These are phyloP conservation scores for Tribolium madens DNA, from an alignment of 1,140 invertebrate genomes.

Conservation along the genomic window DNA sequence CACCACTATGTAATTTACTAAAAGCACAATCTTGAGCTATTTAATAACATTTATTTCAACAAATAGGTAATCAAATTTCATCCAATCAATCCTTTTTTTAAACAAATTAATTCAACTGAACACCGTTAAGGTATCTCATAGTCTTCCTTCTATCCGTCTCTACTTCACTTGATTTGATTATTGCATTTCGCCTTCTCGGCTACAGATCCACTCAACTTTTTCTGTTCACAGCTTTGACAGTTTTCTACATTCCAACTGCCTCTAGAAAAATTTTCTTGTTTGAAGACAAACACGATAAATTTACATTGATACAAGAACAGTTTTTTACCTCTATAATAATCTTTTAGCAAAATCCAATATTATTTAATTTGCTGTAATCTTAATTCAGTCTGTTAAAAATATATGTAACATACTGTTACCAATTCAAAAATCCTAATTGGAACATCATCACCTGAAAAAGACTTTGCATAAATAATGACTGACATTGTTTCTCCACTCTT, in stretches of 20 bases:
- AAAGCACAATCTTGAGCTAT: background rate
- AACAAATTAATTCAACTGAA: background rate
- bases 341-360: too few relatives aligned
- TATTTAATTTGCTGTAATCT: too few relatives aligned
- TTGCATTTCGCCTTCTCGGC: background rate
- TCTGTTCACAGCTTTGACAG: background rate
- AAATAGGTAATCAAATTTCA: background rate
- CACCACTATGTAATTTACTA: too few relatives aligned
- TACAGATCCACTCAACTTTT: background rate
- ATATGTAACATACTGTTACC: too few relatives aligned
- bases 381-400: too few relatives aligned
- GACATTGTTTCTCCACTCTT: background rate
- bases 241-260: background rate
- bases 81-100: background rate
- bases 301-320: too few relatives aligned
- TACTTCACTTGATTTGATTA: conserved; percentile 5
- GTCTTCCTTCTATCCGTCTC: background rate
- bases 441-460: too few relatives aligned
- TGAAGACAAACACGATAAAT: too few relatives aligned
- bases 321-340: too few relatives aligned
- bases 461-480: background rate
- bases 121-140: background rate
- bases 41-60: background rate
- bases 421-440: too few relatives aligned
- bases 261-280: too few relatives aligned